phyloP scores from a whole-genome alignment of 2,797 vertebrate species.

The Acanthis flammea region DNA sequence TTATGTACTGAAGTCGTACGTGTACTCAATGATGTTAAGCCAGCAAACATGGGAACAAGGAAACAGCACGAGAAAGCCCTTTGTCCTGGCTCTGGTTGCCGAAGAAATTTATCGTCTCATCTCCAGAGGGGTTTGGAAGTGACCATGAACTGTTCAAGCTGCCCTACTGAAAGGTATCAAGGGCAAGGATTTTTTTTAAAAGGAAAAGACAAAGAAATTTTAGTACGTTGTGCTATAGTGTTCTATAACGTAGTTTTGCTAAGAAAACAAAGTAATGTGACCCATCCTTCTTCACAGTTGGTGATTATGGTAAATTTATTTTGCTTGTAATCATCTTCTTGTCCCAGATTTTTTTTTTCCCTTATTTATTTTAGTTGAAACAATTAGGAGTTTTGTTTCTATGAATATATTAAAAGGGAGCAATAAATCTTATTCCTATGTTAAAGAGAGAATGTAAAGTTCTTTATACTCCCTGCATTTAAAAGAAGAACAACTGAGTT shows the following conservation, averaged over 20 bases:
- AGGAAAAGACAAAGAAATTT: constrained; percentile 44
- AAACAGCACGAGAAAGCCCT: constrained; percentile 78
- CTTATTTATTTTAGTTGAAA: constrained; percentile 65
- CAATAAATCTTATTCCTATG: constrained; percentile 65
- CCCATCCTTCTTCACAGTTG: constrained; percentile 53
- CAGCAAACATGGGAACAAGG: constrained; percentile 72
- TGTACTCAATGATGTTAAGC: constrained; percentile 72
- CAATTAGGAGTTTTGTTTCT: constrained; percentile 39
- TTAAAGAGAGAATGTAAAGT: constrained; percentile 55
- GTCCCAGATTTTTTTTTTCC: constrained; percentile 4
- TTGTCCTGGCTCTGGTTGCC: constrained; percentile 66
- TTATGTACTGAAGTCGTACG: constrained; percentile 71
- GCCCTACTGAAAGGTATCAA: constrained; percentile 73
- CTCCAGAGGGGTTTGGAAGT: constrained; percentile 73
- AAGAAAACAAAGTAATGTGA: constrained; percentile 63
- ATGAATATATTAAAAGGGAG: constrained; percentile 62
- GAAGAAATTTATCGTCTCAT: constrained; percentile 70
- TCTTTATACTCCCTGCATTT: constrained; percentile 69
- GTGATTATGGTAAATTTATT: constrained; percentile 49
- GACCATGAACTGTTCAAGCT: constrained; percentile 70
- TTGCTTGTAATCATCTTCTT: constrained; percentile 63
- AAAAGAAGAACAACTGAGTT: not conserved
- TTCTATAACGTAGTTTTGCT: constrained; percentile 51
- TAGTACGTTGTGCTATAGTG: constrained; percentile 59
- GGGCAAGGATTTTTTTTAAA: constrained; percentile 58